A percentile compares a stretch with the other conserved stretches of the same genome.
Evolutionary conservation across 2,888 invertebrate species (phyloP).

Genomic region (Cheilosia urbana): DNA sequence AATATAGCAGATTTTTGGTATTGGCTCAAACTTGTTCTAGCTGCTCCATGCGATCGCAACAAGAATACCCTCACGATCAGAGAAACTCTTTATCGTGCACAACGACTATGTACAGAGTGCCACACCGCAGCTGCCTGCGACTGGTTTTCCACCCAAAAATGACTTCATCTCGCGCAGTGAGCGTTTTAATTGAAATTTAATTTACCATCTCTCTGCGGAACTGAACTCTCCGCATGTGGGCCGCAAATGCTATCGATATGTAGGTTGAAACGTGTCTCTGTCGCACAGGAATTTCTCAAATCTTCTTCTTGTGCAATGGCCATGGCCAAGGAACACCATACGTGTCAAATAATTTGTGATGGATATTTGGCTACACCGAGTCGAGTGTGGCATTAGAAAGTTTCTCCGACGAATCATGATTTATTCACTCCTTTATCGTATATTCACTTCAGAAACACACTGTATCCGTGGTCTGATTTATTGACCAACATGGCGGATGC

Average conservation of each 20-base stretch:
- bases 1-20: slow-evolving; percentile 49
- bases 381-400: slow-evolving; percentile 47
- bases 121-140: not conserved
- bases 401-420: slow-evolving; percentile 34
- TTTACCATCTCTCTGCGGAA: slow-evolving; percentile 50
- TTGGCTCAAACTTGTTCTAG: slow-evolving; percentile 53
- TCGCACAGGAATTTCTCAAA: slow-evolving; percentile 40
- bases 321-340: not conserved
- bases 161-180: slow-evolving; percentile 37
- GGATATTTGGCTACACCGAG: slow-evolving; percentile 37
- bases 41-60: slow-evolving; percentile 34
- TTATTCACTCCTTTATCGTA: slow-evolving; percentile 25
- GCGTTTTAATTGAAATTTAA: slow-evolving; percentile 73
- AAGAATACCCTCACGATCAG: slow-evolving; percentile 29
- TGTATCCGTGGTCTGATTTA: slow-evolving; percentile 30
- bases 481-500: slow-evolving; percentile 13
- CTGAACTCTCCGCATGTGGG: slow-evolving; percentile 54
- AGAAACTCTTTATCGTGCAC: slow-evolving; percentile 44
- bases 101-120: not conserved
- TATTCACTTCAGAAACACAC: not conserved
- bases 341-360: slow-evolving; percentile 61
- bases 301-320: not conserved
- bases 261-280: slow-evolving; percentile 70
- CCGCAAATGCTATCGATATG: slow-evolving; percentile 64
- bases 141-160: slow-evolving; percentile 36